A percentile compares a stretch with the other conserved stretches of the same genome.
Evolutionary conservation across 2,888 invertebrate genomes (phyloP).

Genomic region (Glyphotaelius pellucidus): DNA sequence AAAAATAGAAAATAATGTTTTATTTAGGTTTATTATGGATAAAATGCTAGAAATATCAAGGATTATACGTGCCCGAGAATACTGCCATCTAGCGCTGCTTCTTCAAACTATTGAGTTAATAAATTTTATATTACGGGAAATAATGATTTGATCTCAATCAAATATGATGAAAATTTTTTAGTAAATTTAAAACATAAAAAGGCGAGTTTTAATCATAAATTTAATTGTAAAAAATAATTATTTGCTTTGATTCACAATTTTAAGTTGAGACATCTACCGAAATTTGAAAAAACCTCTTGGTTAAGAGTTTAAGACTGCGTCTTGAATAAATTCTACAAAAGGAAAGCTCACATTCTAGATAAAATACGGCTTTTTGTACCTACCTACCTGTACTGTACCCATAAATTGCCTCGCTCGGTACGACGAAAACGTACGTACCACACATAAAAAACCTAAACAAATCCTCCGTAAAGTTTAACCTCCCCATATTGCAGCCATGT

Average conservation of each 20-base stretch:
- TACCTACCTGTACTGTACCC: no score
- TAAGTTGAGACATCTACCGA: not conserved
- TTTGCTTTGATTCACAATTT: not conserved
- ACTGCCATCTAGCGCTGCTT: conserved; percentile 16
- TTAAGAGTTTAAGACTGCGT: not conserved
- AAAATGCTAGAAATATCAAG: not conserved
- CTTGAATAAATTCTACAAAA: not conserved
- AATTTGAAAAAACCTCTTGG: not conserved
- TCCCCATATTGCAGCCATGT: no score
- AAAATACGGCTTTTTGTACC: no score
- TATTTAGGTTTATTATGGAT: not conserved
- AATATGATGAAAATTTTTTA: not conserved
- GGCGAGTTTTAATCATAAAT: not conserved
- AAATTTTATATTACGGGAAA: not conserved
- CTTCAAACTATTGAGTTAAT: not conserved
- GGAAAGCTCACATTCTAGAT: not conserved
- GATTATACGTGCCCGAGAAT: not conserved
- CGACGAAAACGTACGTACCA: no score
- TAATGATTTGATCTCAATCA: not conserved
- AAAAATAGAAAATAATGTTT: not conserved
- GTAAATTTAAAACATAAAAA: not conserved
- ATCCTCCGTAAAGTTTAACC: no score
- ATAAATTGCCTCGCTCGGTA: no score
- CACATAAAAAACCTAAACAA: no score
- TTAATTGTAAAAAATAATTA: not conserved